phyloP scores from a whole-genome alignment of 1,140 invertebrate species.

The Drosophila tsacasi region DNA sequence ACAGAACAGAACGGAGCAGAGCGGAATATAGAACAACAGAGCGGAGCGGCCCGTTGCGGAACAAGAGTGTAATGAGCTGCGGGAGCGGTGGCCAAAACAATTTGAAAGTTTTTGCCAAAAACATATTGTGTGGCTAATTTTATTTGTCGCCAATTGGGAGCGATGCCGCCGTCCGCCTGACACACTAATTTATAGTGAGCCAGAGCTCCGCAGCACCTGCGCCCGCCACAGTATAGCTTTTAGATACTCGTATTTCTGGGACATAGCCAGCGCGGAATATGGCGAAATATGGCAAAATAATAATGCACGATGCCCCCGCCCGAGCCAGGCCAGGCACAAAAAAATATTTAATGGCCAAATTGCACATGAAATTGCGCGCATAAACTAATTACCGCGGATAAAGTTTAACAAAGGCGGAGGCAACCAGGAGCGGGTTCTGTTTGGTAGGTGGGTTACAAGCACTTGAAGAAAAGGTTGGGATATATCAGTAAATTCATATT shows the following conservation, averaged over 20 bases:
- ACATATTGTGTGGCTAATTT: conserved; percentile 83
- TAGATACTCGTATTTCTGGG: conserved; percentile 49
- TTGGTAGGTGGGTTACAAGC: conserved; percentile 27
- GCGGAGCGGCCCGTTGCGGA: conserved; percentile 5
- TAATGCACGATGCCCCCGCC: conserved; percentile 44
- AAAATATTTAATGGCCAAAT: conserved; percentile 75
- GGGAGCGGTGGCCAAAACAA: conserved; percentile 61
- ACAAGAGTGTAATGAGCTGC: conserved; percentile 12
- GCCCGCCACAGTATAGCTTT: conserved; percentile 59
- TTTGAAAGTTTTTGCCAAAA: conserved; percentile 81
- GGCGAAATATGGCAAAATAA: conserved; percentile 71
- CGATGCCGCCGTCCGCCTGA: conserved; percentile 47
- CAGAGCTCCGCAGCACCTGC: conserved; percentile 58
- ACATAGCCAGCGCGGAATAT: conserved; percentile 17
- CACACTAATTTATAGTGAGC: conserved; percentile 74
- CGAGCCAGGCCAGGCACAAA: conserved; percentile 20
- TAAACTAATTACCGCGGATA: conserved; percentile 82
- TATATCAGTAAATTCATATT: neutral
- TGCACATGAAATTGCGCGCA: conserved; percentile 82
- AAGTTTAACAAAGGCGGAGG: conserved; percentile 73
- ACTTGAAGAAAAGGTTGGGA: conserved; percentile 27
- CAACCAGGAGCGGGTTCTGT: conserved; percentile 7
- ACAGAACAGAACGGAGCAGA: conserved; percentile 1
- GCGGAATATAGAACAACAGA: conserved; percentile 34
- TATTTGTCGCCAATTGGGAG: conserved; percentile 82